These are phyloP conservation scores for Semicossyphus pulcher DNA, from an alignment of 2,113 vertebrate species.

Conservation along the genomic window DNA sequence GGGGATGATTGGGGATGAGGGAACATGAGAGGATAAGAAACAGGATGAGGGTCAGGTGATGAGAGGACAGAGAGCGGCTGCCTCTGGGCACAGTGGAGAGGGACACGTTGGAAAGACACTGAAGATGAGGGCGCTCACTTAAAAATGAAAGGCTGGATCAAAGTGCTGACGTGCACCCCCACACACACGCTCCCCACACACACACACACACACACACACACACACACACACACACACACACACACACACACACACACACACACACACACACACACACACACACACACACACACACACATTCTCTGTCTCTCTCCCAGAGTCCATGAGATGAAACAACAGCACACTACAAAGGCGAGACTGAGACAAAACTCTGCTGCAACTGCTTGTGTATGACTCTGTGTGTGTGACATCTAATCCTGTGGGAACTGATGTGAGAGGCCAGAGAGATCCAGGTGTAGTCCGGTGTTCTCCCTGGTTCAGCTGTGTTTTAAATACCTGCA, in stretches of 20 bases:
- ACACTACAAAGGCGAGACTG: slow-evolving; percentile 64
- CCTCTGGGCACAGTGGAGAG: slow-evolving; percentile 53
- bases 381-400: slow-evolving; percentile 34
- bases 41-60: slow-evolving; percentile 68
- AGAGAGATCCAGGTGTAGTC: slow-evolving; percentile 10
- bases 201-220: slow-evolving; percentile 25
- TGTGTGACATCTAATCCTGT: slow-evolving; percentile 69
- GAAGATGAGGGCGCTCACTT: slow-evolving; percentile 74
- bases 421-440: slow-evolving; percentile 53
- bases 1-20: slow-evolving; percentile 52
- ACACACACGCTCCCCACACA: no score
- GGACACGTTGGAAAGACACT: slow-evolving; percentile 50
- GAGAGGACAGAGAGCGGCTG: slow-evolving; percentile 57
- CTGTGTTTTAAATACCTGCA: no score
- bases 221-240: slow-evolving; percentile 39
- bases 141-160: slow-evolving; percentile 75
- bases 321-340: slow-evolving; percentile 53
- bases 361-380: slow-evolving; percentile 51
- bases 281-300: slow-evolving; percentile 44
- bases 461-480: not conserved
- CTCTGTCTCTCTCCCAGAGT: slow-evolving; percentile 31
- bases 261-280: slow-evolving; percentile 32
- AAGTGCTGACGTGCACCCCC: slow-evolving; percentile 35
- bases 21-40: slow-evolving; percentile 73
- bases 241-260: slow-evolving; percentile 29